Evolutionary conservation across 2,113 vertebrate species (phyloP), one percentile per base, ranked within the genome.

Genomic region (Engystomops pustulosus): DNA sequence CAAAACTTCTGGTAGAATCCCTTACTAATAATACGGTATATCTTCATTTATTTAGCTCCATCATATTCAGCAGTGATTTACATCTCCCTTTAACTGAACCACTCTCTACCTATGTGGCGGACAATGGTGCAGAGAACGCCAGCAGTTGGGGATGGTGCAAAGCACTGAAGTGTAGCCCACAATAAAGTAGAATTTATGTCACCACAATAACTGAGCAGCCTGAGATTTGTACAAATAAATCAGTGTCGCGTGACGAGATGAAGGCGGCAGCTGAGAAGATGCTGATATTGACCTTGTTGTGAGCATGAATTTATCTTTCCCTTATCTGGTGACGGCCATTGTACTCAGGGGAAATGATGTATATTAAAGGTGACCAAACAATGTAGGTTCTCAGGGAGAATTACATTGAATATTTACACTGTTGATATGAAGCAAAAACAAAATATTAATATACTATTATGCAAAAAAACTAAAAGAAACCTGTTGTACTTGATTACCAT

Each of bases 141-240:
- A 80, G 23, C 17, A 9, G 17, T 4, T 25, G 58, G 27, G 30
- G 67, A 18, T 71, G 32, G 30, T 65, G 44, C 32, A 53, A 41
- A 20, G 49, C 17, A 30, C 55, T 78, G 60, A 49, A 68, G 81
- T 77, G 72, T 65, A 47, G 76, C 58, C 72, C 45, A 77, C 71
- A 30, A 60, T 84, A 84, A 78, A 78, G 45, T 41, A 38, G 68
- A 78, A 84, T 84, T 84, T 68, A 78, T 84, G 45, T 77, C 20
- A 7, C 62, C 44, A 30, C 20, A 84, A 58, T 77, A 77, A 78
- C 82, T 23, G 71, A 78, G 74, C 82, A 69, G 77, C 47, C 82
- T 30, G 80, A 71, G 69, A 77, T 47, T 84, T 84, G 44, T 78
- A 78, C 44, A 68, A 84, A 84, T 84, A 84, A 84, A 84, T 84